phyloP scores from a whole-genome alignment of 2,113 vertebrate genomes.

The Galemys pyrenaicus region DNA sequence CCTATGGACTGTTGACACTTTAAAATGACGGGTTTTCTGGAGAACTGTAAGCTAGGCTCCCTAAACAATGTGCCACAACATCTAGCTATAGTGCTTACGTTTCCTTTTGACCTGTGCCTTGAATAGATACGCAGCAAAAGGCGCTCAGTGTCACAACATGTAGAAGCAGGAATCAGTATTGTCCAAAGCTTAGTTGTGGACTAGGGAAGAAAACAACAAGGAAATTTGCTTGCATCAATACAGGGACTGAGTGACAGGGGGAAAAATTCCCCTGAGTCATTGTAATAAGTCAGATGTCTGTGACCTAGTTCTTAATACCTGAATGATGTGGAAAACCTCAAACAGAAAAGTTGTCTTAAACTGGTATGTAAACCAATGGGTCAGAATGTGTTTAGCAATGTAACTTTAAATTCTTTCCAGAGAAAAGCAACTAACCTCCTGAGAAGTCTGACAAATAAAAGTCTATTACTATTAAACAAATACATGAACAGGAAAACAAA shows the following conservation, averaged over 20 bases:
- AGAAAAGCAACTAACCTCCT: background rate
- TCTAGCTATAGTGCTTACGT: background rate
- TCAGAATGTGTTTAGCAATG: background rate
- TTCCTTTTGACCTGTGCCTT: background rate
- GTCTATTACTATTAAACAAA: background rate
- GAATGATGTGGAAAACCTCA: background rate
- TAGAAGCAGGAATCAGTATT: background rate
- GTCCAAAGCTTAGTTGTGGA: too few relatives aligned
- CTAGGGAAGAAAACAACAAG: background rate
- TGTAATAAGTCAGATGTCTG: slow-evolving; percentile 13
- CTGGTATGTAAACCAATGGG: background rate
- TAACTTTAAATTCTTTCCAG: background rate
- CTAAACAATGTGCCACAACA: background rate
- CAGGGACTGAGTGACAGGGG: background rate
- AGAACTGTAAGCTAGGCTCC: background rate
- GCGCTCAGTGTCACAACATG: background rate
- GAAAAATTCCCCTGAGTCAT: background rate
- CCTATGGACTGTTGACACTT: background rate
- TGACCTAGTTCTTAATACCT: slow-evolving; percentile 14
- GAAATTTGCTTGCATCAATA: background rate
- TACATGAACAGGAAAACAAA: background rate
- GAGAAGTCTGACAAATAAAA: background rate
- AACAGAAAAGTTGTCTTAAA: slow-evolving; percentile 20
- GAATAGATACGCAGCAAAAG: background rate
- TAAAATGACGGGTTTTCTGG: background rate